A percentile compares a stretch with the other conserved stretches of the same genome.
Conservation (phyloP, 2,888 invertebrate genomes). For the Congeria kusceri region DNA sequence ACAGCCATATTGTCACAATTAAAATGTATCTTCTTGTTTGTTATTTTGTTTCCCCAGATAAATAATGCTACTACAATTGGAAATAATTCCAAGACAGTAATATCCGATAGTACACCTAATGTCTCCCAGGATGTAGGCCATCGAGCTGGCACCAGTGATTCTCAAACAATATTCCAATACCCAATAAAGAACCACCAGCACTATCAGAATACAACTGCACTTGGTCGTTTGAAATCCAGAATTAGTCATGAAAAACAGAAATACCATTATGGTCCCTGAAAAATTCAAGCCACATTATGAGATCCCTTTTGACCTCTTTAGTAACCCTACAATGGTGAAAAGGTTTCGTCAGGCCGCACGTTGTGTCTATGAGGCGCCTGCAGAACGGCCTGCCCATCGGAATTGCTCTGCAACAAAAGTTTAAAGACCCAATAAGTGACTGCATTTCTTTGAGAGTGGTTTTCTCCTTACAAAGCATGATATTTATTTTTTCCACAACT, state of each 20-base stretch:
- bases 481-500: slow-evolving; percentile 11
- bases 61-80: slow-evolving; percentile 28
- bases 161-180: slow-evolving; percentile 32
- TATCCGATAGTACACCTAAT: slow-evolving; percentile 8
- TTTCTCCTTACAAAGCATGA: slow-evolving; percentile 7
- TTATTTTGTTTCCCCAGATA: no score
- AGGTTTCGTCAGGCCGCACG: slow-evolving; percentile 12
- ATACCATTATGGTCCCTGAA: no score
- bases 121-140: slow-evolving; percentile 26
- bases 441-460: slow-evolving; percentile 31
- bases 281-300: no score
- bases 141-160: slow-evolving; percentile 14
- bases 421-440: slow-evolving; percentile 13
- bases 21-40: slow-evolving; percentile 18
- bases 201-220: no score
- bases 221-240: slow-evolving; percentile 5
- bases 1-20: slow-evolving; percentile 29
- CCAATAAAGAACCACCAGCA: slow-evolving; percentile 9
- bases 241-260: no score
- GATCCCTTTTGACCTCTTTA: no score
- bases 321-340: slow-evolving; percentile 24
- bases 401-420: no score
- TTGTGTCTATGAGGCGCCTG: slow-evolving; percentile 14
- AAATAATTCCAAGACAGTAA: slow-evolving; percentile 24
- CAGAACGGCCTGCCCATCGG: slow-evolving; percentile 23